Evolutionary conservation across 2,113 vertebrate genomes (phyloP).

Genomic region (Catharus minimus): DNA sequence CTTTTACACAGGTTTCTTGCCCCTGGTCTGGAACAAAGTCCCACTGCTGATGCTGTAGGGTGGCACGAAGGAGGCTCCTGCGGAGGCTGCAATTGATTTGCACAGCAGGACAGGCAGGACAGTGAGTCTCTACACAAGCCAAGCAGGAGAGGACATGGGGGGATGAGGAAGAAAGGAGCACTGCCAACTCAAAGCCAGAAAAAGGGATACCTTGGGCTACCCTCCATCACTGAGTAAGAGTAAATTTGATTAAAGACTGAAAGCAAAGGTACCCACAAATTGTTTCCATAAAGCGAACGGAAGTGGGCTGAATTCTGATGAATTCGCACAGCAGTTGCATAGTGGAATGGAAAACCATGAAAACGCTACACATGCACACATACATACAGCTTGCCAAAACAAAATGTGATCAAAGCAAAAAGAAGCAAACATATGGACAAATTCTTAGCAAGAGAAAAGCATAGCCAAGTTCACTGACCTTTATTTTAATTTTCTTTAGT

Average conservation of each 20-base stretch:
- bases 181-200: neutral
- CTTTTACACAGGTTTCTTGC: neutral
- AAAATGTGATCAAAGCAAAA: neutral
- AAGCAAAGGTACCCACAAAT: neutral
- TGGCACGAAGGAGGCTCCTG: neutral
- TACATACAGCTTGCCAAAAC: neutral
- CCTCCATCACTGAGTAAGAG: neutral
- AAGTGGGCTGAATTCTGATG: neutral
- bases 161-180: rapidly evolving
- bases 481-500: constrained; percentile 72
- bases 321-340: neutral
- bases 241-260: neutral
- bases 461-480: constrained; percentile 51
- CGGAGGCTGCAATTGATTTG: neutral
- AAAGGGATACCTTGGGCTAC: neutral
- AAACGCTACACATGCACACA: neutral
- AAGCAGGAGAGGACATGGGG: neutral
- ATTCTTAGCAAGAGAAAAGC: constrained; percentile 46
- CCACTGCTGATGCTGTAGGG: rapidly evolving
- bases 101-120: rapidly evolving
- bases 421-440: constrained; percentile 49
- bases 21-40: neutral
- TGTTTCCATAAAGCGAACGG: neutral
- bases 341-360: neutral
- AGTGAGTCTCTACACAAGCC: neutral